Evolutionary conservation across 2,888 invertebrate genomes (phyloP).

Genomic region (Clistopyga incitator): DNA sequence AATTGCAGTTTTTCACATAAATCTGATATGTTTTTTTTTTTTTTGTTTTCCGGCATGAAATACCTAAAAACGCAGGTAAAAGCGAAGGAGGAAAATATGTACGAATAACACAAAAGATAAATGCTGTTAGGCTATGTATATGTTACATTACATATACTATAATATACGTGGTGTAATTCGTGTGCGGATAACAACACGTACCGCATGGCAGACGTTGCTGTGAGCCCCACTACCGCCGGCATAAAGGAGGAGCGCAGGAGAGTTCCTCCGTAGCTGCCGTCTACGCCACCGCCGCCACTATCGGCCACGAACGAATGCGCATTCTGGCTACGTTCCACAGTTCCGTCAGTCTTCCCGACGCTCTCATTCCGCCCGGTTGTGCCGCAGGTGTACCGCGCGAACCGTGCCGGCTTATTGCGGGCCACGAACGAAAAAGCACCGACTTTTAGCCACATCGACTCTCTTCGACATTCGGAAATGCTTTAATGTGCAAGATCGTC

Average conservation of each 20-base stretch:
- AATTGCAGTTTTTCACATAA: too few relatives aligned
- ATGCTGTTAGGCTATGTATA: not conserved
- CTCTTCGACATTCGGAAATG: not conserved
- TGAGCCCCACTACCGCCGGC: constrained; percentile 69
- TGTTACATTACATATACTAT: not conserved
- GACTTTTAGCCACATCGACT: not conserved
- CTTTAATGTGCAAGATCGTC: not conserved
- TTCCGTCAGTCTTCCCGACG: constrained; percentile 77
- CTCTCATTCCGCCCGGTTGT: constrained; percentile 73
- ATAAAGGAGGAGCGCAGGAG: constrained; percentile 57
- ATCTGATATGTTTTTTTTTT: too few relatives aligned
- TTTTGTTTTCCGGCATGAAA: too few relatives aligned
- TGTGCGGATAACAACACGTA: constrained; percentile 40
- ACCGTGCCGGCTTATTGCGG: not conserved
- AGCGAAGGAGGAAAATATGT: too few relatives aligned
- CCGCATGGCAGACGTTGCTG: constrained; percentile 74
- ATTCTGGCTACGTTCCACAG: constrained; percentile 72
- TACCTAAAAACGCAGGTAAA: too few relatives aligned
- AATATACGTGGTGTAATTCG: constrained; percentile 22
- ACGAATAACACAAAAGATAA: not conserved
- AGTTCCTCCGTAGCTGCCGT: constrained; percentile 1
- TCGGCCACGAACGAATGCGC: constrained; percentile 76
- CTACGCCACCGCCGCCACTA: constrained; percentile 53
- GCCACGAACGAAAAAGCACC: not conserved
- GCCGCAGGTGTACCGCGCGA: constrained; percentile 61